Evolutionary conservation across 2,113 vertebrate species (phyloP).

Genomic region (Hippopotamus amphibius): DNA sequence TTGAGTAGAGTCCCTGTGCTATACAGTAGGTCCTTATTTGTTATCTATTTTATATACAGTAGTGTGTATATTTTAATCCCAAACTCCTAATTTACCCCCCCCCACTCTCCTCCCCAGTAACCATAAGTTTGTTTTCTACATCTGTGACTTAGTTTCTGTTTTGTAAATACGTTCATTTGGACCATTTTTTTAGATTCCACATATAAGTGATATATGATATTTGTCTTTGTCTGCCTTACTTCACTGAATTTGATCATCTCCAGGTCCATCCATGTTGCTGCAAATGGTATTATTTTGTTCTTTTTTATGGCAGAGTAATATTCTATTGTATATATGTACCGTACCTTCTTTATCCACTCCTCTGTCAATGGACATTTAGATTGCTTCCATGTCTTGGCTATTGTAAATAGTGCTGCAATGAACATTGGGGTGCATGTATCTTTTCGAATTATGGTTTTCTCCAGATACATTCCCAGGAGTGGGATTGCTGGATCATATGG

Average conservation of each 20-base stretch:
- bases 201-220: background rate
- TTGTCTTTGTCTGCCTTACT: background rate
- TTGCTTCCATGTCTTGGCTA: background rate
- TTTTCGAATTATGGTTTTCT: background rate
- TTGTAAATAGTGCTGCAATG: background rate
- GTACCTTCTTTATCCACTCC: background rate
- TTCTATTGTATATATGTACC: background rate
- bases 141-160: background rate
- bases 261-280: background rate
- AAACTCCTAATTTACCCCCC: background rate
- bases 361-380: background rate
- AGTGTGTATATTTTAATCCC: background rate
- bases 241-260: background rate
- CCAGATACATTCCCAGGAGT: background rate
- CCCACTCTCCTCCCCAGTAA: background rate
- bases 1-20: background rate
- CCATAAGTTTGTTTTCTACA: background rate
- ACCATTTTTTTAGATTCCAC: background rate
- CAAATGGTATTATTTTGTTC: background rate
- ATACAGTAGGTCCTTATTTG: background rate
- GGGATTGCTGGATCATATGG: background rate
- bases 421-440: background rate
- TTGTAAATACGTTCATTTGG: background rate
- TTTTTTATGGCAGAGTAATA: background rate
- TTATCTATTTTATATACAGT: background rate